phyloP scores from a whole-genome alignment of 2,797 vertebrate species.

The Sebastes taczanowskii region DNA sequence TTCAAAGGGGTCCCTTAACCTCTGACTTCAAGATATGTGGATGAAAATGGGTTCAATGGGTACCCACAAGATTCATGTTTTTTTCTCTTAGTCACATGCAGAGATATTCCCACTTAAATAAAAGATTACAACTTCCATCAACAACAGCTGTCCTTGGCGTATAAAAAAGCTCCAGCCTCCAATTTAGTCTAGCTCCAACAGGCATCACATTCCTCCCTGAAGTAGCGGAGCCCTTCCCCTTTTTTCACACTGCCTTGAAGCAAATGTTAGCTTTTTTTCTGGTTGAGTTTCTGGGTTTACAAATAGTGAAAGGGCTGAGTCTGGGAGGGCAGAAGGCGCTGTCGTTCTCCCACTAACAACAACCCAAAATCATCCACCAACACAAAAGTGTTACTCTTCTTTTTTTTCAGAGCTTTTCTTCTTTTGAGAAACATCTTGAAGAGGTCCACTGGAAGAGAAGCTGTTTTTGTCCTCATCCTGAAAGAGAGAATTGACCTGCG shows the following conservation, averaged over 20 bases:
- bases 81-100: neutral
- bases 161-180: conserved; percentile 37
- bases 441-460: neutral
- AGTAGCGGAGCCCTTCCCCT: conserved; percentile 27
- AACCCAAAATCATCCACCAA: neutral
- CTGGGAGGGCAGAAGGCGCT: conserved; percentile 28
- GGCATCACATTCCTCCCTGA: conserved; percentile 27
- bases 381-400: neutral
- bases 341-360: neutral
- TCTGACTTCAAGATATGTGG: too few species aligned
- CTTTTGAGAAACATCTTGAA: neutral
- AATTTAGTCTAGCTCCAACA: conserved; percentile 22
- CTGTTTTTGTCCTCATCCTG: neutral
- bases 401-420: neutral
- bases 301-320: conserved; percentile 31
- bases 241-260: conserved; percentile 29
- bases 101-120: neutral
- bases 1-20: too few species aligned
- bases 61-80: neutral
- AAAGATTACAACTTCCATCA: neutral
- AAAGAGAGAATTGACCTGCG: neutral
- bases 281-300: conserved; percentile 29
- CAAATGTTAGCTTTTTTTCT: neutral
- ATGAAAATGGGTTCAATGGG: too few species aligned
- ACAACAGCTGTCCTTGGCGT: conserved; percentile 48